A percentile compares a stretch with the other conserved stretches of the same genome.
These are phyloP conservation scores for Crepidodera aurea DNA, from an alignment of 2,888 invertebrate species.

Conservation along the genomic window DNA sequence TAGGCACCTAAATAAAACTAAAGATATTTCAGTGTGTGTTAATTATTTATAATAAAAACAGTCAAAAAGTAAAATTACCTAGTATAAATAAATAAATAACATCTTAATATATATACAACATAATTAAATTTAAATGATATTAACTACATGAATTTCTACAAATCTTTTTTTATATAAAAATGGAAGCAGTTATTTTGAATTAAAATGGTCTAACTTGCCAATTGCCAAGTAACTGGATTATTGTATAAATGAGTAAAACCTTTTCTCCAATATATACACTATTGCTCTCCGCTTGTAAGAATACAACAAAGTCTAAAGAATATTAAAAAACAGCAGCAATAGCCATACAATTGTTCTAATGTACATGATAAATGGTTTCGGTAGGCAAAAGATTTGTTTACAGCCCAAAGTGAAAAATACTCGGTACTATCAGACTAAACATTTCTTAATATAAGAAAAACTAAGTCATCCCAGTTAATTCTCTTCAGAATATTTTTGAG, in stretches of 20 bases:
- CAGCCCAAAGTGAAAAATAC: slow-evolving; percentile 17
- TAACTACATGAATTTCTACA: slow-evolving; percentile 5
- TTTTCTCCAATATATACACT: not conserved
- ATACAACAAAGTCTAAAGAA: not conserved
- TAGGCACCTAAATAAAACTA: slow-evolving; percentile 12
- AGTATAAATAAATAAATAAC: slow-evolving; percentile 20
- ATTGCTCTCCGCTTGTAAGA: not conserved
- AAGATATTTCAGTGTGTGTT: not conserved
- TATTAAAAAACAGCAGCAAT: not conserved
- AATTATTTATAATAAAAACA: slow-evolving; percentile 11
- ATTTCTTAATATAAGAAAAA: slow-evolving; percentile 20
- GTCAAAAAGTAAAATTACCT: slow-evolving; percentile 13
- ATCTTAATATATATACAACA: slow-evolving; percentile 9
- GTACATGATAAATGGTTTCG: not conserved
- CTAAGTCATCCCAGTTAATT: not conserved
- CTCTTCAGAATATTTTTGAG: not conserved
- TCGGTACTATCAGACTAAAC: slow-evolving; percentile 18
- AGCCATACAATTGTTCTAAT: slow-evolving; percentile 2
- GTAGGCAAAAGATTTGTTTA: slow-evolving; percentile 16
- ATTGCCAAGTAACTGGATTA: not conserved
- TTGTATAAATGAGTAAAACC: not conserved
- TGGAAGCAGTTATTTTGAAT: slow-evolving; percentile 3
- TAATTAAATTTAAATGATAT: slow-evolving; percentile 1
- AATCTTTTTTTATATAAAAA: not conserved
- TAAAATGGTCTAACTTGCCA: not conserved